These are phyloP conservation scores for Therioaphis trifolii DNA, from an alignment of 2,888 invertebrate species.

Conservation along the genomic window DNA sequence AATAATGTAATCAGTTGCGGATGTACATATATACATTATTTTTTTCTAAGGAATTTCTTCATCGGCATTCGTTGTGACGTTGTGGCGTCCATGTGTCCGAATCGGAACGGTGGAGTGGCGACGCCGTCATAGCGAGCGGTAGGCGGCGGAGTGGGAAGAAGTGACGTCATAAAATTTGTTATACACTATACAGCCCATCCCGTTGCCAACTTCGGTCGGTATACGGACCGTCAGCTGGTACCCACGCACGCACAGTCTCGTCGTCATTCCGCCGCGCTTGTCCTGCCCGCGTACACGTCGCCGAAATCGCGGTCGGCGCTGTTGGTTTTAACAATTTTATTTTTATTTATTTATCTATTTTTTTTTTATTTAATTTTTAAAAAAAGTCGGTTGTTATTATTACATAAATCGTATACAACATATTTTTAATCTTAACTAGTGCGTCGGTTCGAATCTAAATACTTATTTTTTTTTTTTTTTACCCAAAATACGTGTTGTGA, in stretches of 20 bases:
- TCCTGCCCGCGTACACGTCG: constrained; percentile 6
- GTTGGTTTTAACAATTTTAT: neutral
- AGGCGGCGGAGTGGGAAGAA: neutral
- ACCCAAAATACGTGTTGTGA: constrained; percentile 10
- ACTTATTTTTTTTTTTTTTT: neutral
- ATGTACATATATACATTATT: neutral
- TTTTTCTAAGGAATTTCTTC: constrained; percentile 15
- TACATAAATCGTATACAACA: no score
- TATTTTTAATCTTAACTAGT: neutral
- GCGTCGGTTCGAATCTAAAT: neutral
- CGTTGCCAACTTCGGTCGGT: constrained; percentile 60
- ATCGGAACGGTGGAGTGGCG: neutral
- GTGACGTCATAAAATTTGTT: constrained; percentile 58
- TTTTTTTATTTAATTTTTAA: neutral
- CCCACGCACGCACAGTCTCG: constrained; percentile 60
- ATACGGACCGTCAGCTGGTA: constrained; percentile 55
- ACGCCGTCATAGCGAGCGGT: neutral
- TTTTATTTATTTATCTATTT: neutral
- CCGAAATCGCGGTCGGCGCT: neutral
- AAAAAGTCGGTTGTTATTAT: neutral
- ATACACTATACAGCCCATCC: constrained; percentile 23
- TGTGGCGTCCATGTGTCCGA: constrained; percentile 35
- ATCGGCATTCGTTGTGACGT: constrained; percentile 37
- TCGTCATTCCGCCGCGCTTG: constrained; percentile 41
- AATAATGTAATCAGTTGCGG: no score